These are phyloP conservation scores for Alfaro cultratus DNA, from an alignment of 2,797 vertebrate genomes.

Conservation along the genomic window DNA sequence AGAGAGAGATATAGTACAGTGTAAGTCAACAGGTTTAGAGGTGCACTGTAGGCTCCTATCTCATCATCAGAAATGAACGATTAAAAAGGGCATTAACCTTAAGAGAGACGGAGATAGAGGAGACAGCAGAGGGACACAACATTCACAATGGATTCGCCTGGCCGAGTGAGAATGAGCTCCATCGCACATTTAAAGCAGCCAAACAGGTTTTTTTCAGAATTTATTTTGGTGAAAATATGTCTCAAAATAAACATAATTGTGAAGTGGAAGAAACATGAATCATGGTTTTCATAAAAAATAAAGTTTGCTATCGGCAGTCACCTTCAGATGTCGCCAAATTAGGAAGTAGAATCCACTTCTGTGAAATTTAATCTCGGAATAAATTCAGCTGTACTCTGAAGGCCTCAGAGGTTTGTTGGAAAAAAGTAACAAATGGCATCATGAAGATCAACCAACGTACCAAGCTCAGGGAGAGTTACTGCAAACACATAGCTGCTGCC, in stretches of 20 bases:
- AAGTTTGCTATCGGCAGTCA: background rate
- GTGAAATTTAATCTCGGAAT: background rate
- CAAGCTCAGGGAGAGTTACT: background rate
- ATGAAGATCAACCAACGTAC: background rate
- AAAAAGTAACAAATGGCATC: background rate
- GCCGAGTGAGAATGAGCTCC: slow-evolving; percentile 61
- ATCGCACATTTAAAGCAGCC: slow-evolving; percentile 23
- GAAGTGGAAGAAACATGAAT: background rate
- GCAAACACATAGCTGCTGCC: background rate
- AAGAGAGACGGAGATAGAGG: slow-evolving; percentile 57
- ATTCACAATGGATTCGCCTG: slow-evolving; percentile 58
- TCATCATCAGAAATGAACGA: slow-evolving; percentile 52
- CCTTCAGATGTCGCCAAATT: background rate
- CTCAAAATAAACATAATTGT: background rate
- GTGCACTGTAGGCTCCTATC: slow-evolving; percentile 67
- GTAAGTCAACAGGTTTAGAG: slow-evolving; percentile 80
- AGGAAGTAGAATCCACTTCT: background rate
- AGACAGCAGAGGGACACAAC: slow-evolving; percentile 63
- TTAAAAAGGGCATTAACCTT: slow-evolving; percentile 77
- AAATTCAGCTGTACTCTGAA: background rate
- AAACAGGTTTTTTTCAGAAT: background rate
- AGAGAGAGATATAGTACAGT: slow-evolving; percentile 81
- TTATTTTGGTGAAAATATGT: background rate
- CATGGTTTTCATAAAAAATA: background rate
- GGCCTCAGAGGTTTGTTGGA: background rate